Percentiles rank a stretch among this genome's conserved stretches.
phyloP scores from a whole-genome alignment of 2,888 invertebrate genomes.

The Drosophila paranaensis region DNA sequence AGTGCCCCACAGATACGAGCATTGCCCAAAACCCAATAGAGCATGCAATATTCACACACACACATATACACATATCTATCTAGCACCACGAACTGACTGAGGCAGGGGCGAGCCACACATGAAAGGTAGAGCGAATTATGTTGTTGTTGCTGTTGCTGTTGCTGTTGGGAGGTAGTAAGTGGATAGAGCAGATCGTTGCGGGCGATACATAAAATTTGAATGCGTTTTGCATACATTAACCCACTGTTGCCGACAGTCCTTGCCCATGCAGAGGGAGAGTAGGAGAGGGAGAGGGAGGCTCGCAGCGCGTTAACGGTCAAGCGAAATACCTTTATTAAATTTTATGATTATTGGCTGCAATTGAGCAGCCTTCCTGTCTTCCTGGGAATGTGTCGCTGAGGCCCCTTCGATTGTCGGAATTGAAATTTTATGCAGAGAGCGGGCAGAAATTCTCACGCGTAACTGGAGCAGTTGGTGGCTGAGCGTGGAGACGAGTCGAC shows the following conservation, averaged over 20 bases:
- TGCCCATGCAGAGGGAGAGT: neutral
- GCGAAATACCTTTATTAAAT: constrained; percentile 78
- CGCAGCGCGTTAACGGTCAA: constrained; percentile 53
- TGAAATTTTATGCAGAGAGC: constrained; percentile 80
- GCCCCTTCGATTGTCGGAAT: constrained; percentile 57
- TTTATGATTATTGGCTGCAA: constrained; percentile 81
- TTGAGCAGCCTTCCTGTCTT: constrained; percentile 62
- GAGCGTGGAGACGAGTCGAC: constrained; percentile 26
- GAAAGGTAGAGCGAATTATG: constrained; percentile 72
- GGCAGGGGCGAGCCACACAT: constrained; percentile 24
- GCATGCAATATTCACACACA: constrained; percentile 58
- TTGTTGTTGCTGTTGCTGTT: constrained; percentile 54
- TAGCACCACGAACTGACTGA: constrained; percentile 43
- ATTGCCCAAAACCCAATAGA: constrained; percentile 67
- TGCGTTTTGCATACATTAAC: constrained; percentile 85
- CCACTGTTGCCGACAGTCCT: constrained; percentile 76
- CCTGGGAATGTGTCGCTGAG: constrained; percentile 63
- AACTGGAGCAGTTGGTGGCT: constrained; percentile 77
- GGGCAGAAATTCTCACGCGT: constrained; percentile 81
- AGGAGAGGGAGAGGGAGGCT: neutral
- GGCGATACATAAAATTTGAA: constrained; percentile 84
- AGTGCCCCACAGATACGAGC: constrained; percentile 54
- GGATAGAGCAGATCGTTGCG: constrained; percentile 77
- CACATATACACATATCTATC: neutral
- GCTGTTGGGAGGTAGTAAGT: constrained; percentile 1